Base-by-base conservation (phyloP, 2,888 invertebrate genomes). In the Azorinus chamasolen region DNA sequence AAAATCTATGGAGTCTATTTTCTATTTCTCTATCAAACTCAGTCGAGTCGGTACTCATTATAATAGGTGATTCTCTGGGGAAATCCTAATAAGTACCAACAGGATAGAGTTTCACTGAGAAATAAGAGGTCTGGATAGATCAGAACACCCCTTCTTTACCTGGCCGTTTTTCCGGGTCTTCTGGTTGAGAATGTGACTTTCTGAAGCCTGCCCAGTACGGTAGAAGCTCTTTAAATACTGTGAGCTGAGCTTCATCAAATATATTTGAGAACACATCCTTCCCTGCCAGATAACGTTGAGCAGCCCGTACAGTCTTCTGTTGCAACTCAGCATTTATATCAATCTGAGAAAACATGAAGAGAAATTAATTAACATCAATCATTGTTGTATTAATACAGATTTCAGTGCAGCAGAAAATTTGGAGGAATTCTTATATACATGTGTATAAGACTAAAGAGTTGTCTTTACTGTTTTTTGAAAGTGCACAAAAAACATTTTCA, bases 201-300 rank as follows among this genome's bases (percentile, higher is more conserved):
- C 85, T 85, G 80, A 92, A 93, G 22, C 92, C 92, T 2, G 92
- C 91, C 93, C 93, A 93, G 72, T 91, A 93, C 2, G 91, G 91
- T 46, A 93, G 74, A 20, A 93, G 80, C 46, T 92, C 91, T 66
- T 91, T 91, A 77, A 92, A 92, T 53, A 92, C 89, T 39, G 70
- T 58, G 25, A 88, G 86, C 81, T 91, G 92, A 1, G 92, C 91
- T 53, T 93, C 93, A 65, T 93, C 93, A 87, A 93, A 93, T 37
- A 93, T 74, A 27, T 84, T 85, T 2, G 89, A 69, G 48, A 77
- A 83, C 16, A 88, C 81, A 16, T 92, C 92, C 64, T 92, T 92
- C 1, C 91, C 91, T 8, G 76, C 62, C 6, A 91, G 73, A 77
- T 91, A 92, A 10, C 88, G 78, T 83, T 92, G 90, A 2, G 89